Evolutionary conservation across 2,797 vertebrate genomes (phyloP), one percentile per base, ranked within the genome.

Genomic region (Lycodopsis pacificus): DNA sequence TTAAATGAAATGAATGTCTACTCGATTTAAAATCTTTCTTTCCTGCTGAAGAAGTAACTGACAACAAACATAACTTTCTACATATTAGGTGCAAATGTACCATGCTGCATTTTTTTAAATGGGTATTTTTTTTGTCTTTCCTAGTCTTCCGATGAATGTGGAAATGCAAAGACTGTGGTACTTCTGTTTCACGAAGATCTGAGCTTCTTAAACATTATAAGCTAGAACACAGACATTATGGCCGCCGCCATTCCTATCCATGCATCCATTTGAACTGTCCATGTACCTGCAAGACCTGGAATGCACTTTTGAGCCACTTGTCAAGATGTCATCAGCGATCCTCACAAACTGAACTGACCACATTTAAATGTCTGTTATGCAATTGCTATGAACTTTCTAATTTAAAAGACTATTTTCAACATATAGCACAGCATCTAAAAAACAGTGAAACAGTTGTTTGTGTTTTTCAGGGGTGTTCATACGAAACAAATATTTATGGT

Each of bases 161-260:
- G 63, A 59, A 48, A 48, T 67, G 63, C 63, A 73, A 79, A 79
- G 76, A 79, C 27, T 72, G 69, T 72, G 44, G 63, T 27, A 34
- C 63, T 6, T 65, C 13, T 78, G 68, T 72, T 17, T 53, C 61
- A 54, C 36, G 36, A 42, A 71, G 69, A 73, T 66, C 69, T 54
- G 76, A 79, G 36, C 63, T 73, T 44, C 44, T 67, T 44, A 67
- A 62, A 73, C 64, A 73, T 65, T 73, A 67, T 30, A 75, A 44
- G 38, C 58, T 73, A 58, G 40, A 73, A 11, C 74, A 73, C 65
- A 61, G 58, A 49, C 80, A 82, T 58, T 73, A 74, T 78, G 71
- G 80, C 27, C 5, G 65, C n/a, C 48, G 7, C 15, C 36, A 73
- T 25, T 63, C 69, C 14, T 69, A 65, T 14, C 58, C 46, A 4